A percentile compares a stretch with the other conserved stretches of the same genome.
Evolutionary conservation across 2,113 vertebrate species (phyloP).

Genomic region (Neolamprologus falcicula): DNA sequence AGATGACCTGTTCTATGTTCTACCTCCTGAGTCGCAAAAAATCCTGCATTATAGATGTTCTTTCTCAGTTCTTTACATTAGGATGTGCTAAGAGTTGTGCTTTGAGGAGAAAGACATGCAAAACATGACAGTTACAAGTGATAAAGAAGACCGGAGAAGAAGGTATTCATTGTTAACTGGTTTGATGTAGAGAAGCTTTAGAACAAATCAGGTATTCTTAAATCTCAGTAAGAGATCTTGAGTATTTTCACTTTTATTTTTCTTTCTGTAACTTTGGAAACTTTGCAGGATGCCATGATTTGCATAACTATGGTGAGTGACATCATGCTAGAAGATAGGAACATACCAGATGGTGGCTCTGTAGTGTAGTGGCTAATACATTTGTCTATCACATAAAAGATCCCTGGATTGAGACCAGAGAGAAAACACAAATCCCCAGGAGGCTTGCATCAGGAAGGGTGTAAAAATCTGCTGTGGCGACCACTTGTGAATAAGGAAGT

Average conservation of each 20-base stretch:
- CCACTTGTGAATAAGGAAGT: neutral
- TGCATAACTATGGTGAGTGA: neutral
- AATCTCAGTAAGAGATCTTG: neutral
- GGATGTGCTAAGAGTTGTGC: neutral
- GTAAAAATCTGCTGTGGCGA: neutral
- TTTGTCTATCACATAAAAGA: neutral
- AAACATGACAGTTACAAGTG: neutral
- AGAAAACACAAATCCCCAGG: neutral
- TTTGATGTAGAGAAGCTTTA: neutral
- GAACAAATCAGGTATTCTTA: neutral
- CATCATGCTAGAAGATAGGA: neutral
- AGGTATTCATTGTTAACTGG: neutral
- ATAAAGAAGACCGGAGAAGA: neutral
- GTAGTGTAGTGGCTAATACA: neutral
- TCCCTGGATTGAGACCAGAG: neutral
- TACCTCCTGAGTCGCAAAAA: neutral
- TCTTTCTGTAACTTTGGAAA: neutral
- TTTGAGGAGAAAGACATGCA: neutral
- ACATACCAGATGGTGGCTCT: neutral
- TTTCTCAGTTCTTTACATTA: neutral
- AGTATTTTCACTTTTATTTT: neutral
- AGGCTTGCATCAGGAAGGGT: neutral
- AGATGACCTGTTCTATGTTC: neutral
- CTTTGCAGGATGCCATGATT: neutral
- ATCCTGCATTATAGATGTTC: neutral